Percentiles rank a stretch among this genome's conserved stretches.
phyloP scores from a whole-genome alignment of 2,888 invertebrate genomes.

The Iselma pallidipennis region DNA sequence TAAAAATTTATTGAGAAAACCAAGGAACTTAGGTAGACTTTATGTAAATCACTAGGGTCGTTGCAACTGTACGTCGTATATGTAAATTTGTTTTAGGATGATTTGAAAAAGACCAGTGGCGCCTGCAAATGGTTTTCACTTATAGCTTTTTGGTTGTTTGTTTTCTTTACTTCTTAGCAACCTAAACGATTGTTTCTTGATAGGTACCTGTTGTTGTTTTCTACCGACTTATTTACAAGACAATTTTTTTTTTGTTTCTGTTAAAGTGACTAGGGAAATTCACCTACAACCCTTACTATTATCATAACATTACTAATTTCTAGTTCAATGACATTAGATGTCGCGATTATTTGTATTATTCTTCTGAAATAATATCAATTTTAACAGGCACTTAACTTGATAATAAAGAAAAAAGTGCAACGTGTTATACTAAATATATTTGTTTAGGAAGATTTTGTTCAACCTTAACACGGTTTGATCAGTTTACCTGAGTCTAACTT shows the following conservation, averaged over 20 bases:
- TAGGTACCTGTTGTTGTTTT: conserved; percentile 12
- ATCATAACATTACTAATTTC: conserved; percentile 10
- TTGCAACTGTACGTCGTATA: conserved; percentile 25
- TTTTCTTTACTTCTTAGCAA: conserved; percentile 30
- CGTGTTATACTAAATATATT: conserved; percentile 20
- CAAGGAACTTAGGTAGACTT: conserved; percentile 32
- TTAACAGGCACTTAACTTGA: no score
- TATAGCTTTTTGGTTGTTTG: conserved; percentile 35
- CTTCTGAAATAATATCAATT: neutral
- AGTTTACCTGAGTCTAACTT: conserved; percentile 13
- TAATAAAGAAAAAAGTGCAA: no score
- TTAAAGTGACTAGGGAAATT: neutral
- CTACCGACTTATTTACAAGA: conserved; percentile 14
- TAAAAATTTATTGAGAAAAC: conserved; percentile 32
- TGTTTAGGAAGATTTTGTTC: conserved; percentile 20
- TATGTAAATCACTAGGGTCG: conserved; percentile 38
- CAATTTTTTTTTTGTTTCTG: neutral
- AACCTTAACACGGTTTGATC: conserved; percentile 13
- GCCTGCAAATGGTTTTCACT: conserved; percentile 41
- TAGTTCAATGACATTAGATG: neutral
- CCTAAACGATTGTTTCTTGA: conserved; percentile 16
- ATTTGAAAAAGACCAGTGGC: conserved; percentile 39
- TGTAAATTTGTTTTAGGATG: conserved; percentile 41
- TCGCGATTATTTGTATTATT: no score
- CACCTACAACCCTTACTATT: conserved; percentile 12